Percentiles rank a stretch among this genome's conserved stretches.
Evolutionary conservation across 2,888 invertebrate genomes (phyloP).

Genomic region (Rhamnusium bicolor): DNA sequence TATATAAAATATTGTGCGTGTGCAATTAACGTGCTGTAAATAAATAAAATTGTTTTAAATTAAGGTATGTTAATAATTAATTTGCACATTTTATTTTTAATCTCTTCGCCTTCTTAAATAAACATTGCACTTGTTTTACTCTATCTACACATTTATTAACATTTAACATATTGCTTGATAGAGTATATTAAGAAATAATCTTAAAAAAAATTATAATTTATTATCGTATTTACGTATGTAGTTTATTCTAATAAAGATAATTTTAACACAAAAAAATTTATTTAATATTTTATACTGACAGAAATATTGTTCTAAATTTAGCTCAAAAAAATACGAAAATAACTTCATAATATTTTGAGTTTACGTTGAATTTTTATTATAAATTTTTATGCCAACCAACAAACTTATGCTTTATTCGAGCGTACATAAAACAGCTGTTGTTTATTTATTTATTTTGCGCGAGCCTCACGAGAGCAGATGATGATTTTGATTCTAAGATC

Average conservation of each 20-base stretch:
- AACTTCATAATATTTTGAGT: conserved; percentile 36
- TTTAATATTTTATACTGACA: conserved; percentile 19
- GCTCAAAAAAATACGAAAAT: conserved; percentile 26
- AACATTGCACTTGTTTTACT: conserved; percentile 10
- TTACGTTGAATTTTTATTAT: conserved; percentile 29
- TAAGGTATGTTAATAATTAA: conserved; percentile 26
- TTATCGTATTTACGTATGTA: conserved; percentile 10
- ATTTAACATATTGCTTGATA: neutral
- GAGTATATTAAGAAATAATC: conserved; percentile 1
- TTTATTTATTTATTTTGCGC: conserved; percentile 22
- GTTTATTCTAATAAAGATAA: conserved; percentile 40
- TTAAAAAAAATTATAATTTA: conserved; percentile 20
- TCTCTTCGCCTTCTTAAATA: neutral
- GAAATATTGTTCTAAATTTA: conserved; percentile 41
- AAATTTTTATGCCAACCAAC: conserved; percentile 20
- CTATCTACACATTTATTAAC: neutral
- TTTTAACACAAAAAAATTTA: neutral
- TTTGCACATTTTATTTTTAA: conserved; percentile 6
- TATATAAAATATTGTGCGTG: neutral
- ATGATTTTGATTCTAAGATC: neutral
- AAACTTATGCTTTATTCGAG: conserved; percentile 8
- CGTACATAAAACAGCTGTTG: conserved; percentile 36
- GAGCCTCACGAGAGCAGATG: conserved; percentile 4
- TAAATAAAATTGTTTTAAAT: conserved; percentile 9
- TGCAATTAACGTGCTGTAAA: neutral